Evolutionary conservation across 2,113 vertebrate species (phyloP).

Genomic region (Hystrix cristata): DNA sequence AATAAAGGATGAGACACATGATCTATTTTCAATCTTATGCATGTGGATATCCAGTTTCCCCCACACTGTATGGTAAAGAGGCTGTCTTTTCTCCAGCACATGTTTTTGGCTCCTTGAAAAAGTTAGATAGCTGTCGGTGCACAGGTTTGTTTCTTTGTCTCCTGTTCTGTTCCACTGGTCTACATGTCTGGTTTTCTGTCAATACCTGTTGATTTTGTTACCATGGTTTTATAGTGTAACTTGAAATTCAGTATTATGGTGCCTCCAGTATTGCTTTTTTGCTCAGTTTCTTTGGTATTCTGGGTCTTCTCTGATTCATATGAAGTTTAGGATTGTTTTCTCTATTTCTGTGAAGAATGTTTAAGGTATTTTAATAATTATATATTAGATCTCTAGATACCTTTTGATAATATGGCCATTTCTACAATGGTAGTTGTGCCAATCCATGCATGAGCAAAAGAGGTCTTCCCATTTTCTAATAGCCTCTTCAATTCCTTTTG

Average conservation of each 20-base stretch:
- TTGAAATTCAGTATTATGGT: neutral
- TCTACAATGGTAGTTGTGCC: too few relatives aligned
- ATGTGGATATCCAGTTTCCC: neutral
- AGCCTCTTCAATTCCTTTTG: too few relatives aligned
- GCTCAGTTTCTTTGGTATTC: neutral
- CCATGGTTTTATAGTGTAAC: neutral
- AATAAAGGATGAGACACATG: neutral
- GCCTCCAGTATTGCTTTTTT: neutral
- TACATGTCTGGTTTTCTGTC: neutral
- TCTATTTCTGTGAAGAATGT: too few relatives aligned
- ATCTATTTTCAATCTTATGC: neutral
- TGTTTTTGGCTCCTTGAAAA: neutral
- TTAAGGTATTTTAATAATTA: too few relatives aligned
- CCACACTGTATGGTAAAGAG: neutral
- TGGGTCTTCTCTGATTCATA: neutral
- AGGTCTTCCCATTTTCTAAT: too few relatives aligned
- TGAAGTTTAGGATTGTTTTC: neutral
- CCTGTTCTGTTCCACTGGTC: neutral
- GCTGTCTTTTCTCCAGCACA: neutral
- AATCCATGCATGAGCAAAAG: too few relatives aligned
- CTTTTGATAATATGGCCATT: too few relatives aligned
- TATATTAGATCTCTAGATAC: too few relatives aligned
- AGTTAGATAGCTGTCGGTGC: neutral
- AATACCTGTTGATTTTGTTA: neutral
- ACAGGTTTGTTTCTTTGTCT: neutral